Evolutionary conservation across 2,888 invertebrate genomes (phyloP).

Genomic region (Adela reaumurella): DNA sequence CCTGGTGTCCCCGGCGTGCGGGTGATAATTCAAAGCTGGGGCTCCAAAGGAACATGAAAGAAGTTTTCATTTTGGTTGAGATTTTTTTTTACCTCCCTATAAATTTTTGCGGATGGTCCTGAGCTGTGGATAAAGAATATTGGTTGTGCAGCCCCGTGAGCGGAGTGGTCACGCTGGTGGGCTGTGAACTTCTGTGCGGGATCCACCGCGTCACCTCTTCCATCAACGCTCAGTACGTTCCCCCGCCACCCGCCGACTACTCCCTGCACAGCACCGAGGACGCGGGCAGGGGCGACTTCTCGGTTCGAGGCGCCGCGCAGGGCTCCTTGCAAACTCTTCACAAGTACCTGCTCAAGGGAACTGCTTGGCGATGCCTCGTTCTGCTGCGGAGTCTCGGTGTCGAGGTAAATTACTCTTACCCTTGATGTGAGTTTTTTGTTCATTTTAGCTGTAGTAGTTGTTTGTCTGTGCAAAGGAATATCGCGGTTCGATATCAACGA

Average conservation of each 20-base stretch:
- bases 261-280: slow-evolving; percentile 13
- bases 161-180: slow-evolving; percentile 59
- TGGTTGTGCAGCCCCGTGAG: slow-evolving; percentile 53
- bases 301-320: slow-evolving; percentile 25
- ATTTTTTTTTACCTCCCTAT: no score
- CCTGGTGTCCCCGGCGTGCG: no score
- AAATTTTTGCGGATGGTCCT: no score
- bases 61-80: no score
- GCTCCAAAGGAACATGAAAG: no score
- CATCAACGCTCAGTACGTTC: slow-evolving; percentile 28
- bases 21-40: no score
- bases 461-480: no score
- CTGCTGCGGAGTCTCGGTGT: slow-evolving; percentile 56
- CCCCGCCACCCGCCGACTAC: slow-evolving; percentile 3
- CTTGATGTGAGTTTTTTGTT: no score
- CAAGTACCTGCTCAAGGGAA: slow-evolving; percentile 53
- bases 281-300: slow-evolving; percentile 30
- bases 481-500: no score
- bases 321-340: slow-evolving; percentile 37
- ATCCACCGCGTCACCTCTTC: slow-evolving; percentile 55
- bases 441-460: no score
- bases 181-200: slow-evolving; percentile 61
- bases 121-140: no score
- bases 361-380: slow-evolving; percentile 60
- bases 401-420: slow-evolving; percentile 34